phyloP scores from a whole-genome alignment of 2,113 vertebrate species.

The Catagonus wagneri region DNA sequence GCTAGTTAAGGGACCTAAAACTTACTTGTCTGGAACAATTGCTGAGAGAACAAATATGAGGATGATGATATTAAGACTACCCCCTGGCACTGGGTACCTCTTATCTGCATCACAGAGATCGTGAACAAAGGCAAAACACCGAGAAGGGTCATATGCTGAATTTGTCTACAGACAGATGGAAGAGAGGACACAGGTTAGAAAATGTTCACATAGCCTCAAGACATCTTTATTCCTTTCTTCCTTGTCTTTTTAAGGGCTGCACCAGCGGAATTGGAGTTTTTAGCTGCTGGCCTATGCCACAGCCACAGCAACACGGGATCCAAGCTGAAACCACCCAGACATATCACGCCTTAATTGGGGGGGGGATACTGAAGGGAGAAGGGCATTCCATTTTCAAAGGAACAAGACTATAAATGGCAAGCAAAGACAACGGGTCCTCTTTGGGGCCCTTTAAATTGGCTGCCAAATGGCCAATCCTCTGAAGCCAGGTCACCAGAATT shows the following conservation, averaged over 20 bases:
- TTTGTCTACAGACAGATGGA: conserved; percentile 87
- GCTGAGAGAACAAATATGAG: conserved; percentile 98
- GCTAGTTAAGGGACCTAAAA: conserved; percentile 32
- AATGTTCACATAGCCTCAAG: background rate
- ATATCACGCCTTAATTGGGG: background rate
- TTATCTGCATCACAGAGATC: conserved; percentile 92
- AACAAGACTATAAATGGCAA: background rate
- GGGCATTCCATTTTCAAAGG: background rate
- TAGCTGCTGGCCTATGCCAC: too few relatives aligned
- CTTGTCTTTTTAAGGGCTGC: too few relatives aligned
- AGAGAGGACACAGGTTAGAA: background rate
- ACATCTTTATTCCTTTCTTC: background rate
- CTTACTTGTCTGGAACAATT: conserved; percentile 95
- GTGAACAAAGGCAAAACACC: conserved; percentile 96
- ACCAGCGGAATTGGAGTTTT: too few relatives aligned
- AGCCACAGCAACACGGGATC: too few relatives aligned
- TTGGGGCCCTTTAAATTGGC: too few relatives aligned
- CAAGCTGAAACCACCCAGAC: background rate
- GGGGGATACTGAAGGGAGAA: background rate
- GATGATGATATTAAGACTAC: conserved; percentile 93
- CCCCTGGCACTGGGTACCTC: conserved; percentile 91
- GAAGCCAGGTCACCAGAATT: background rate
- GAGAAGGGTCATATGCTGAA: conserved; percentile 91
- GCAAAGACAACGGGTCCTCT: background rate
- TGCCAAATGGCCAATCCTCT: background rate